Percentiles rank a stretch among this genome's conserved stretches.
Conservation (phyloP, 2,797 vertebrate genomes). For the Phrynocephalus guinanensis region DNA sequence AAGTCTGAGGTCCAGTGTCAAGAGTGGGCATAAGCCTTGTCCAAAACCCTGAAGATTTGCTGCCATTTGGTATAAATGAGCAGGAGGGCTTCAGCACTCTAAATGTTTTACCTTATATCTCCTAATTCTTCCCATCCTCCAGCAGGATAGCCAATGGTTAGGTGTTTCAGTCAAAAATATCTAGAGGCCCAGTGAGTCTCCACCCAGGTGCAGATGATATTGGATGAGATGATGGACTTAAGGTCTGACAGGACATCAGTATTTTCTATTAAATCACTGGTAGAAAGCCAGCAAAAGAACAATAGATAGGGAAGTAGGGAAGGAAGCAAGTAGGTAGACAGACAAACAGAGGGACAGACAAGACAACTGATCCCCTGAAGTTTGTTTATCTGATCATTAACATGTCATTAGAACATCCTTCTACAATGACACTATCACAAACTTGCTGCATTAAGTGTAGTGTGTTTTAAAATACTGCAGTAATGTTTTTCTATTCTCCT, state of each 20-base stretch:
- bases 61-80: neutral
- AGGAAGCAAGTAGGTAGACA: no score
- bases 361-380: constrained; percentile 49
- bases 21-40: neutral
- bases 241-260: neutral
- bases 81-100: neutral
- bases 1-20: neutral
- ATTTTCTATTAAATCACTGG: neutral
- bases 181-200: neutral
- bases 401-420: constrained; percentile 35
- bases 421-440: neutral
- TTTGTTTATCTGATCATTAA: constrained; percentile 25
- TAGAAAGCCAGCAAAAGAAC: no score
- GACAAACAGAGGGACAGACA: neutral
- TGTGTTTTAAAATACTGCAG: neutral
- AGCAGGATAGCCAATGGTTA: neutral
- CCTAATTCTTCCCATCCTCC: neutral
- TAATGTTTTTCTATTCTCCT: neutral
- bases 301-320: no score
- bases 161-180: neutral
- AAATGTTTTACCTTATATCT: neutral
- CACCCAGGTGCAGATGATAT: neutral
- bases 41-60: neutral
- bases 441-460: neutral
- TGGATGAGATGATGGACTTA: neutral